Percentiles rank a stretch among this genome's conserved stretches.
These are phyloP conservation scores for Oeneis ivallda DNA, from an alignment of 2,888 invertebrate species.

Conservation along the genomic window DNA sequence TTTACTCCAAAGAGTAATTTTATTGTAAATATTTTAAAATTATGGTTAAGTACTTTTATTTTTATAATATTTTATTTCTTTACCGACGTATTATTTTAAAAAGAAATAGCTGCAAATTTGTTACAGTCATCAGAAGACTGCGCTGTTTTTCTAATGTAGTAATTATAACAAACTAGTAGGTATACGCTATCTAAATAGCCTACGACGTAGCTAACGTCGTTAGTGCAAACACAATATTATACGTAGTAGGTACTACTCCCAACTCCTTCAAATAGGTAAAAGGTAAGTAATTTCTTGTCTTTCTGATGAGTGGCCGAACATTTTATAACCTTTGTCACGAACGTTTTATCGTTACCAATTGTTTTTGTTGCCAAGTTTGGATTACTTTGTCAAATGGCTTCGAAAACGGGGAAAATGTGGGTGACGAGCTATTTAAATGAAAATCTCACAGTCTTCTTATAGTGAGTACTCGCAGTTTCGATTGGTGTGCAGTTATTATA, in stretches of 20 bases:
- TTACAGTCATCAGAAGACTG: not conserved
- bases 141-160: not conserved
- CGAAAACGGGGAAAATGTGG: not conserved
- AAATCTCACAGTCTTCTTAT: not conserved
- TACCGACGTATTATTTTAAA: no score
- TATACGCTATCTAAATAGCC: not conserved
- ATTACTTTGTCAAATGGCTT: not conserved
- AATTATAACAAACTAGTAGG: slow-evolving; percentile 1
- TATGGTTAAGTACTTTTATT: no score
- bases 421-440: no score
- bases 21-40: no score
- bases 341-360: slow-evolving; percentile 8
- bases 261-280: not conserved
- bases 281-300: slow-evolving; percentile 12
- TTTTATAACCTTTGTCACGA: slow-evolving; percentile 13
- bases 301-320: slow-evolving; percentile 2
- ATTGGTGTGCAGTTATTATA: no score
- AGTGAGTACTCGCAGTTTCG: no score
- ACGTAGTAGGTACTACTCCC: no score
- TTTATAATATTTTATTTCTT: no score
- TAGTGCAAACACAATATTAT: not conserved
- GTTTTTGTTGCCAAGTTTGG: not conserved
- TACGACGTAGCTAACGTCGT: slow-evolving; percentile 2
- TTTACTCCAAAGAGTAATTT: no score
- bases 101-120: not conserved